These are phyloP conservation scores for Lagocephalus sceleratus DNA, from an alignment of 2,797 vertebrate species.

Conservation along the genomic window DNA sequence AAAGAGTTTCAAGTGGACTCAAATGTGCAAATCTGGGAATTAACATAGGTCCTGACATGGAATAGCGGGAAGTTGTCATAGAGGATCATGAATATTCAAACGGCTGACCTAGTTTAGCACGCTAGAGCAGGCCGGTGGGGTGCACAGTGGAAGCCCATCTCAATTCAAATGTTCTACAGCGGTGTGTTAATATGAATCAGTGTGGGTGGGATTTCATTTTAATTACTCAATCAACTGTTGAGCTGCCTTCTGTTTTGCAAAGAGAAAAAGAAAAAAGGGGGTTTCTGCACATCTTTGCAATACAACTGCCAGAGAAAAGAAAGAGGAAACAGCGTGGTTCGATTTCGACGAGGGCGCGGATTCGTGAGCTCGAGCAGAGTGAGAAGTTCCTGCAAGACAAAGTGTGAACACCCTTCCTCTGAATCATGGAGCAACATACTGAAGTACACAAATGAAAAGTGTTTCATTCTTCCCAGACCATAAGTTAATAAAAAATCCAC, in stretches of 20 bases:
- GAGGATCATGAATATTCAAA: slow-evolving; percentile 74
- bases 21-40: slow-evolving; percentile 68
- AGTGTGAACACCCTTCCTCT: slow-evolving; percentile 74
- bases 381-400: slow-evolving; percentile 58
- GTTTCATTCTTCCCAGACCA: slow-evolving; percentile 83
- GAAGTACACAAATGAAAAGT: slow-evolving; percentile 86
- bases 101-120: slow-evolving; percentile 69
- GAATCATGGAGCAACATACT: slow-evolving; percentile 80
- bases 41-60: slow-evolving; percentile 72
- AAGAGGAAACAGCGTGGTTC: slow-evolving; percentile 25
- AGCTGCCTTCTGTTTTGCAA: slow-evolving; percentile 41
- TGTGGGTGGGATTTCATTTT: slow-evolving; percentile 53
- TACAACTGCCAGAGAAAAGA: slow-evolving; percentile 18
- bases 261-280: not conserved
- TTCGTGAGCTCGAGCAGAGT: slow-evolving; percentile 27
- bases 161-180: slow-evolving; percentile 47
- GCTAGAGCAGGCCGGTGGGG: slow-evolving; percentile 60
- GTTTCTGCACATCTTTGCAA: slow-evolving; percentile 16
- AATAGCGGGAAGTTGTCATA: slow-evolving; percentile 71
- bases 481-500: slow-evolving; percentile 87
- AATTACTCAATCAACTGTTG: slow-evolving; percentile 63
- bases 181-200: slow-evolving; percentile 45
- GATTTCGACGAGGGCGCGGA: slow-evolving; percentile 22
- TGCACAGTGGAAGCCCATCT: slow-evolving; percentile 56
- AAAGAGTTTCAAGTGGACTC: slow-evolving; percentile 57